A percentile compares a stretch with the other conserved stretches of the same genome.
These are phyloP conservation scores for Eurytoma adleriae DNA, from an alignment of 2,888 invertebrate genomes.

Conservation along the genomic window DNA sequence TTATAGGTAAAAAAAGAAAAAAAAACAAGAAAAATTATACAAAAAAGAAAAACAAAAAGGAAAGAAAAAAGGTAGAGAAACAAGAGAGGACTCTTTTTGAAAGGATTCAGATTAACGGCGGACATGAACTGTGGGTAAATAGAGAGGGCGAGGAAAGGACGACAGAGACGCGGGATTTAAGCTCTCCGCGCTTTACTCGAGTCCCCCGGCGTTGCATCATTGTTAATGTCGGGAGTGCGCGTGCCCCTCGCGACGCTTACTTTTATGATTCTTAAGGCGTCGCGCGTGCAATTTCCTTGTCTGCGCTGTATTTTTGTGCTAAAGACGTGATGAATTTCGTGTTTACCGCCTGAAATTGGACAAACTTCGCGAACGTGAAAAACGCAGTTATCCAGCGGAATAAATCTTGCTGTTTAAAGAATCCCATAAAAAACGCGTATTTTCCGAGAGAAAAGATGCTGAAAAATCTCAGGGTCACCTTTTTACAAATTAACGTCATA, in stretches of 20 bases:
- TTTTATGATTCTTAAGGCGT: neutral
- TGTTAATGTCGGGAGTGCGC: neutral
- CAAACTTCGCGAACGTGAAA: neutral
- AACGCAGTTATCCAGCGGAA: too few relatives aligned
- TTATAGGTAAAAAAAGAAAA: neutral
- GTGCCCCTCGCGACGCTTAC: neutral
- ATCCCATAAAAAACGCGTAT: too few relatives aligned
- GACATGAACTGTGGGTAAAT: conserved; percentile 1
- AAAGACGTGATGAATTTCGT: neutral
- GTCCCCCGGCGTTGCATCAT: neutral
- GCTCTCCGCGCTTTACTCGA: neutral
- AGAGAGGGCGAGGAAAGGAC: neutral
- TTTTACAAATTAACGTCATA: neutral
- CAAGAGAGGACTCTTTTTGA: too few relatives aligned
- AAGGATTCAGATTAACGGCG: conserved; percentile 6
- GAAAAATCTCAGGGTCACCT: neutral
- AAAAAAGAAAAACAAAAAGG: neutral
- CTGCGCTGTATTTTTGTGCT: too few relatives aligned
- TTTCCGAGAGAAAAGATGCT: too few relatives aligned
- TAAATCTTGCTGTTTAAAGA: too few relatives aligned
- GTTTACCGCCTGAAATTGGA: neutral
- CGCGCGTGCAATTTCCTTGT: too few relatives aligned
- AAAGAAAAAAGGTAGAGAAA: neutral
- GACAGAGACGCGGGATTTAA: neutral
- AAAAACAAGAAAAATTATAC: neutral